Evolutionary conservation across 2,888 invertebrate species (phyloP).

Genomic region (Clitarchus hookeri): DNA sequence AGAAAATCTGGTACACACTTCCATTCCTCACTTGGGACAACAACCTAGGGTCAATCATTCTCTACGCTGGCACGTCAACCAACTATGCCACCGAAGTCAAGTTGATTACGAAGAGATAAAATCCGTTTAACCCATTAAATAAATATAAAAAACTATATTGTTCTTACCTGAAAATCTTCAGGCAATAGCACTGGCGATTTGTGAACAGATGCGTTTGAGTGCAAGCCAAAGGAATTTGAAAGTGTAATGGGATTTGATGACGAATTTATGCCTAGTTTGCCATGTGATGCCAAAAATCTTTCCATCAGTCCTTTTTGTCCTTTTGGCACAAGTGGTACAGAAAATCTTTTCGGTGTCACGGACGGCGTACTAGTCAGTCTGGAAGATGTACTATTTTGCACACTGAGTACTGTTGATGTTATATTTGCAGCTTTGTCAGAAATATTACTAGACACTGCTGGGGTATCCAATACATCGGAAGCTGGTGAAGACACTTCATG

Average conservation of each 20-base stretch:
- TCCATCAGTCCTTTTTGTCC: constrained; percentile 85
- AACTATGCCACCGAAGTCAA: too few species aligned
- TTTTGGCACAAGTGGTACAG: constrained; percentile 67
- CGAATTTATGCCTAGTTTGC: constrained; percentile 56
- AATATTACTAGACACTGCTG: background rate
- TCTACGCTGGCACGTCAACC: too few species aligned
- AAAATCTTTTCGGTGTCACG: constrained; percentile 32
- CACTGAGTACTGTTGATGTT: constrained; percentile 9
- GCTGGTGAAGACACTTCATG: constrained; percentile 36
- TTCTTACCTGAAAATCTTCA: background rate
- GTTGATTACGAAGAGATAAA: too few species aligned
- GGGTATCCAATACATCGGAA: constrained; percentile 33
- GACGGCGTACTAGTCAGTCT: background rate
- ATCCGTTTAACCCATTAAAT: background rate
- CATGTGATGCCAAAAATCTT: constrained; percentile 79
- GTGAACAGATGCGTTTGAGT: background rate
- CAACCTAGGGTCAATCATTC: too few species aligned
- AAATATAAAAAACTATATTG: background rate
- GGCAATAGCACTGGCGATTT: background rate
- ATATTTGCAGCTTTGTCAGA: background rate
- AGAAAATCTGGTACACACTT: too few species aligned
- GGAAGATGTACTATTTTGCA: background rate
- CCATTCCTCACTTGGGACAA: too few species aligned
- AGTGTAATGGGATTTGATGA: background rate
- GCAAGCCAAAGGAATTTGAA: background rate